Evolutionary conservation across 2,113 vertebrate genomes (phyloP).

Genomic region (Tachysurus fulvidraco): DNA sequence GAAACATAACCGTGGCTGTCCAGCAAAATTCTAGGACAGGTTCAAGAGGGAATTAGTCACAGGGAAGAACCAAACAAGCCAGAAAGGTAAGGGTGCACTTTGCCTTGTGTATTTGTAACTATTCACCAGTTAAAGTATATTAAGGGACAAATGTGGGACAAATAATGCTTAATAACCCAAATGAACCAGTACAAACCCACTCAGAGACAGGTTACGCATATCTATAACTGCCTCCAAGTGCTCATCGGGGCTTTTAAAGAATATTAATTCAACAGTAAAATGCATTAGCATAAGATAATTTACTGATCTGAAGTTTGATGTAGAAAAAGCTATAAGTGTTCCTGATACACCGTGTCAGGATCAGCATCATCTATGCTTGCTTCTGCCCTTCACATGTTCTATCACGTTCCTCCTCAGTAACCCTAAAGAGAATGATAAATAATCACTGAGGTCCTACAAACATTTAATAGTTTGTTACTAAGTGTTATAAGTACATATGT

Average conservation of each 20-base stretch:
- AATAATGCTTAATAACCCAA: neutral
- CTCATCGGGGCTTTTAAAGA: neutral
- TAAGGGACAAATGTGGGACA: neutral
- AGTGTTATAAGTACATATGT: neutral
- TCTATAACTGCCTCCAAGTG: neutral
- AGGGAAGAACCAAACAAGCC: neutral
- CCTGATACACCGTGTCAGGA: neutral
- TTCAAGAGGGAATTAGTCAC: neutral
- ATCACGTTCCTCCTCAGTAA: conserved; percentile 25
- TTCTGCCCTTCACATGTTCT: neutral
- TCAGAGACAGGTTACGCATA: neutral
- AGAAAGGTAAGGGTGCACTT: neutral
- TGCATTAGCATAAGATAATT: conserved; percentile 9
- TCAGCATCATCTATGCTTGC: neutral
- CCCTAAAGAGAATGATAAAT: conserved; percentile 35
- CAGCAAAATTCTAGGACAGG: neutral
- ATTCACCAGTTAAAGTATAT: neutral
- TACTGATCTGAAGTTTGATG: conserved; percentile 22
- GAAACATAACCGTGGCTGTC: neutral
- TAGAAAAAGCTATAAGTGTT: conserved; percentile 12
- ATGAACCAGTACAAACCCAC: neutral
- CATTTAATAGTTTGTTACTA: neutral
- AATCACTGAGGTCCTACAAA: conserved; percentile 31
- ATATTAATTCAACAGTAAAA: conserved; percentile 17
- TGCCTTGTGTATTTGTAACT: neutral